These are phyloP conservation scores for Mustela nigripes DNA, from an alignment of 2,113 vertebrate species.

Conservation along the genomic window DNA sequence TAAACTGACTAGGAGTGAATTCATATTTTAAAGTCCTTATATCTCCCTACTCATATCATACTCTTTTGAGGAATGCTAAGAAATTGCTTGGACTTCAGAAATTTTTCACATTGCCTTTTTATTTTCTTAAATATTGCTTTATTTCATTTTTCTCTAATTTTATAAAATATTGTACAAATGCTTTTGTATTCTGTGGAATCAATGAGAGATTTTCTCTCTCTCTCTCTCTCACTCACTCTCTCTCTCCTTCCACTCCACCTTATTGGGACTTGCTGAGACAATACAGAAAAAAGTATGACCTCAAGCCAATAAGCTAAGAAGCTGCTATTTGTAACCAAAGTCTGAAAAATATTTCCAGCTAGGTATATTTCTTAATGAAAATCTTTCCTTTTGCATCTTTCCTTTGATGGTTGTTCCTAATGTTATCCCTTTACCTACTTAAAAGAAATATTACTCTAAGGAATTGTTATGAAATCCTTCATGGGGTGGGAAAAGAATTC, in stretches of 20 bases:
- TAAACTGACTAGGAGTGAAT: constrained; percentile 56
- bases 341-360: constrained; percentile 18
- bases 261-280: background rate
- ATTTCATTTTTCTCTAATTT: constrained; percentile 53
- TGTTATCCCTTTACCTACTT: background rate
- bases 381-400: background rate
- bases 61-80: constrained; percentile 66
- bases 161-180: background rate
- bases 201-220: background rate
- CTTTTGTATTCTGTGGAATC: background rate
- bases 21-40: constrained; percentile 17
- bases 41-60: constrained; percentile 22
- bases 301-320: constrained; percentile 2
- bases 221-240: background rate
- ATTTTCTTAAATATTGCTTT: constrained; percentile 44
- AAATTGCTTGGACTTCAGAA: constrained; percentile 25
- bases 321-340: background rate
- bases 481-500: background rate
- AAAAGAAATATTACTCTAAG: constrained; percentile 37
- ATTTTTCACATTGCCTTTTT: constrained; percentile 48
- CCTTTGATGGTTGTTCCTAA: background rate
- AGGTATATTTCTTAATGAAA: background rate
- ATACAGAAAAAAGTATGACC: background rate
- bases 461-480: background rate
- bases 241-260: background rate